These are phyloP conservation scores for Tyria jacobaeae DNA, from an alignment of 2,888 invertebrate genomes.

Conservation along the genomic window DNA sequence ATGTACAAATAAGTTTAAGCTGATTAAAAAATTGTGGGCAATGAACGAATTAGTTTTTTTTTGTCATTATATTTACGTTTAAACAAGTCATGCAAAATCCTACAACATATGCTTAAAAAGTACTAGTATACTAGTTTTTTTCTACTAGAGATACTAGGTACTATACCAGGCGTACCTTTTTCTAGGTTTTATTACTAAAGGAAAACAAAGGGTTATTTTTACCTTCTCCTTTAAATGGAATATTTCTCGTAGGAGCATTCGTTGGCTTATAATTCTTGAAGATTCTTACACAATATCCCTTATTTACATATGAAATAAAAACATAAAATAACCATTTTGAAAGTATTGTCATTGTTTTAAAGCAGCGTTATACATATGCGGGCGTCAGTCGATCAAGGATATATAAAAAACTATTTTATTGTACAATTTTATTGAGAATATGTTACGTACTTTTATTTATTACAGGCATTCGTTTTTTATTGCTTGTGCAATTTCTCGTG, in stretches of 20 bases:
- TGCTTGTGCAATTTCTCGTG: constrained; percentile 8
- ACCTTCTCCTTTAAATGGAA: constrained; percentile 4
- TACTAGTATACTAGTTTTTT: no score
- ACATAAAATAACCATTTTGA: constrained; percentile 31
- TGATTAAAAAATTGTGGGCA: not conserved
- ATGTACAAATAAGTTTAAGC: not conserved
- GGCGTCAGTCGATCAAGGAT: constrained; percentile 29
- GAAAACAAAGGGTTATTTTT: no score
- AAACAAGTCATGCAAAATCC: no score
- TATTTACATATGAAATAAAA: constrained; percentile 24
- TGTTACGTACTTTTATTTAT: constrained; percentile 30
- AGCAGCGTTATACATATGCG: constrained; percentile 36
- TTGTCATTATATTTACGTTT: no score
- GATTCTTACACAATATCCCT: constrained; percentile 28
- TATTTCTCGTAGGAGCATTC: not conserved
- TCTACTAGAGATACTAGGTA: no score
- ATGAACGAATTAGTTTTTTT: no score
- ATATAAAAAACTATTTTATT: constrained; percentile 53
- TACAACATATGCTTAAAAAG: no score
- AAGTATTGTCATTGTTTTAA: constrained; percentile 44
- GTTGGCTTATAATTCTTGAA: constrained; percentile 28
- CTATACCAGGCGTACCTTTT: no score
- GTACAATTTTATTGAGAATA: constrained; percentile 51
- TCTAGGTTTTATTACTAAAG: no score
- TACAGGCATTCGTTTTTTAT: constrained; percentile 33